Evolutionary conservation across 2,888 invertebrate species (phyloP).

Genomic region (Philhelius pedissequus): DNA sequence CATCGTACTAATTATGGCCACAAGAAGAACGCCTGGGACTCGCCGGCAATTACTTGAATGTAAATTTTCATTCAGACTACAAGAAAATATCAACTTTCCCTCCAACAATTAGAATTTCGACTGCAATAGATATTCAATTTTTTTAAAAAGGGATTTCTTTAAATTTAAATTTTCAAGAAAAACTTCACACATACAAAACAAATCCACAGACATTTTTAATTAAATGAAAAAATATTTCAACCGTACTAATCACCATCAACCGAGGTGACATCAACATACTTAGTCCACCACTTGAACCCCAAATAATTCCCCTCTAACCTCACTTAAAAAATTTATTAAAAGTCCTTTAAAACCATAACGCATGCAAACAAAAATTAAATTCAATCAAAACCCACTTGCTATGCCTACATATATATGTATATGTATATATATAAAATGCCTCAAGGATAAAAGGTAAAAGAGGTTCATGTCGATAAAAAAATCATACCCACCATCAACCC

Average conservation of each 20-base stretch:
- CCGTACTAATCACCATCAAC: neutral
- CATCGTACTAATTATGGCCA: too few relatives aligned
- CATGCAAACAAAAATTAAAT: neutral
- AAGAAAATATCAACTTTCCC: too few relatives aligned
- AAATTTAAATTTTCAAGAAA: too few relatives aligned
- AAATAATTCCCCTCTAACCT: neutral
- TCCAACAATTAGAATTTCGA: too few relatives aligned
- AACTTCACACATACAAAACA: neutral
- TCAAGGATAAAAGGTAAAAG: neutral
- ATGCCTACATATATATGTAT: too few relatives aligned
- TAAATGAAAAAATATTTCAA: neutral
- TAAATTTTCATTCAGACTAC: too few relatives aligned
- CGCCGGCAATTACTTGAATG: too few relatives aligned
- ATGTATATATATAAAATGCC: too few relatives aligned
- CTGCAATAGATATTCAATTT: too few relatives aligned
- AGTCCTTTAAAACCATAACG: neutral
- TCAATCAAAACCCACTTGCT: neutral
- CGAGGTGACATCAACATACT: neutral
- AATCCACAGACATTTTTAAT: neutral
- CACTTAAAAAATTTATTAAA: neutral
- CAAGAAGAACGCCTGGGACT: too few relatives aligned
- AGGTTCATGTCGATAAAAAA: neutral
- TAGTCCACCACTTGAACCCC: neutral
- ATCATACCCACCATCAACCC: neutral
- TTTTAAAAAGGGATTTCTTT: too few relatives aligned